phyloP scores from a whole-genome alignment of 2,888 invertebrate species.

The Andrena praecox region DNA sequence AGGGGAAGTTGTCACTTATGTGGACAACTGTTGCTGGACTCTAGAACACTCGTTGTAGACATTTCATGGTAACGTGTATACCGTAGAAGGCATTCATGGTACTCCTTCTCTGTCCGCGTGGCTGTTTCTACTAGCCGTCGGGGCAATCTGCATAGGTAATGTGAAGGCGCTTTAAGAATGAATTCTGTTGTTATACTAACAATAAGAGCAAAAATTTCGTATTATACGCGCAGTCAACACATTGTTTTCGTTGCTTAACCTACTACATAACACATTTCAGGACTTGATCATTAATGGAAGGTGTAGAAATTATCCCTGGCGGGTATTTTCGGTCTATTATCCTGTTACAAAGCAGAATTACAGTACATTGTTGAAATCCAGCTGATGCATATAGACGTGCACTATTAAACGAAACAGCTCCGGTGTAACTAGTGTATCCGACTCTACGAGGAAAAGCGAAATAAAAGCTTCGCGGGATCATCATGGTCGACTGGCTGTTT shows the following conservation, averaged over 20 bases:
- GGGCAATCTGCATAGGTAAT: neutral
- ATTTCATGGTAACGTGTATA: neutral
- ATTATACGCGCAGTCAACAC: neutral
- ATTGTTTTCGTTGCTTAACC: neutral
- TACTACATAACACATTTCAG: neutral
- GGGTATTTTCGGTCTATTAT: conserved; percentile 2
- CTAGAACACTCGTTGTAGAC: neutral
- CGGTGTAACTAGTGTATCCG: neutral
- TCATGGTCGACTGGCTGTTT: neutral
- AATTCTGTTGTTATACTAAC: neutral
- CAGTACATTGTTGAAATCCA: neutral
- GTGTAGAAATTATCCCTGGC: neutral
- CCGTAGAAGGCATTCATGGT: neutral
- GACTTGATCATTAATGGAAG: neutral
- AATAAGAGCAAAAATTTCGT: neutral
- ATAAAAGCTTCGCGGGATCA: neutral
- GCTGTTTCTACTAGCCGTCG: neutral
- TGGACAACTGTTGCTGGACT: neutral
- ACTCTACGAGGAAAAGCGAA: neutral
- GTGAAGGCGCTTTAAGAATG: too few relatives aligned
- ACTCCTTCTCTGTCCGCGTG: too few relatives aligned
- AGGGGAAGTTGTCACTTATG: neutral
- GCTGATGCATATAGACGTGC: neutral
- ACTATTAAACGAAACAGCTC: neutral
- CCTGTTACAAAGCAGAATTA: neutral